Evolutionary conservation across 1,140 invertebrate genomes (phyloP).

Genomic region (roundworm (Caenorhabditis elegans)): DNA sequence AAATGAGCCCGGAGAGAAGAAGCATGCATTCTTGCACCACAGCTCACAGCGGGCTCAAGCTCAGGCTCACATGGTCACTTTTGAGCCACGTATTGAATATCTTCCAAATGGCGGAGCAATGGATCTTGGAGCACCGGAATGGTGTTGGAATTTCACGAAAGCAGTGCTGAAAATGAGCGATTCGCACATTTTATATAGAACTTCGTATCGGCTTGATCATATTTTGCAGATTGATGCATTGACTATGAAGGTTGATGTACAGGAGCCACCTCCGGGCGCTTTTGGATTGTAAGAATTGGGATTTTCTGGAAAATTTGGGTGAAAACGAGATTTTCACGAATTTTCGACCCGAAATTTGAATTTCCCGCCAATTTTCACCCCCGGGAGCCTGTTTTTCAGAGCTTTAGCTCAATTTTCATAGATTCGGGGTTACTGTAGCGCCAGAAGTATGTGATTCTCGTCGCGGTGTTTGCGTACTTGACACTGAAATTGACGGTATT

Average conservation of each 20-base stretch:
- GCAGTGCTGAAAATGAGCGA: neutral
- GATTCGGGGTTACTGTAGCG: too few relatives aligned
- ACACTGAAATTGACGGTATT: neutral
- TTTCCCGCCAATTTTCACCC: too few relatives aligned
- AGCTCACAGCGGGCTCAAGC: too few relatives aligned
- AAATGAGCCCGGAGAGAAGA: neutral
- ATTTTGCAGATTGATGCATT: neutral
- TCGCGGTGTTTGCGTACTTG: too few relatives aligned
- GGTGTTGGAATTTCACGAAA: neutral
- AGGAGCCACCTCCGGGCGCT: neutral
- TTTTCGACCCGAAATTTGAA: too few relatives aligned
- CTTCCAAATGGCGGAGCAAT: neutral
- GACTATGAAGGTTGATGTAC: neutral
- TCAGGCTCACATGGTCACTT: neutral
- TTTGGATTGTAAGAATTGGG: neutral
- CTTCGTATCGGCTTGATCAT: neutral
- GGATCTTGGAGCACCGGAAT: neutral
- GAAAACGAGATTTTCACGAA: neutral
- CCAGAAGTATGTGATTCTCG: too few relatives aligned
- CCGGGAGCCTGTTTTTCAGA: too few relatives aligned
- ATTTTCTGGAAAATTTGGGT: too few relatives aligned
- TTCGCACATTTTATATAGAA: neutral
- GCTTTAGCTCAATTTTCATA: too few relatives aligned
- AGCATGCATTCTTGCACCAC: neutral
- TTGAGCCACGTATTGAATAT: neutral